These are phyloP conservation scores for Melanchra persicariae DNA, from an alignment of 2,888 invertebrate species.

Conservation along the genomic window DNA sequence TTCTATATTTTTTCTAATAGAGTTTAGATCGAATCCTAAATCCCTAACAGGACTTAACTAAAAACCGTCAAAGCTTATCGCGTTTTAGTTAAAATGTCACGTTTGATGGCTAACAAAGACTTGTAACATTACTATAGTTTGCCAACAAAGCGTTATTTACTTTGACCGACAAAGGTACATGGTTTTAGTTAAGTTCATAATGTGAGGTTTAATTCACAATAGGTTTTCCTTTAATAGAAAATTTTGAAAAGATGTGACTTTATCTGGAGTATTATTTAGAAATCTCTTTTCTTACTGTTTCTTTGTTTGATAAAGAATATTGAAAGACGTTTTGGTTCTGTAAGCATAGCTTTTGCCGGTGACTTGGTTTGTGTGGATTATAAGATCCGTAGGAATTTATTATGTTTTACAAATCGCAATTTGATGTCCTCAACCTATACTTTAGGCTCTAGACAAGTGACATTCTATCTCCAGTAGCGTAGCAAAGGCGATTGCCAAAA, in stretches of 20 bases:
- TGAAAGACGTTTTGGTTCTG: background rate
- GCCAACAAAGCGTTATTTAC: conserved; percentile 50
- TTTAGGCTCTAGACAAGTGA: too few relatives aligned
- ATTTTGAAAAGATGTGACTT: conserved; percentile 20
- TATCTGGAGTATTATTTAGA: conserved; percentile 13
- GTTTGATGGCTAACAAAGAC: conserved; percentile 78
- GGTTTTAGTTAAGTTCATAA: background rate
- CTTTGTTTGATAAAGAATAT: background rate
- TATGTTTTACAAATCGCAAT: too few relatives aligned
- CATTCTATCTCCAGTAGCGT: too few relatives aligned
- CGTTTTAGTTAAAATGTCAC: conserved; percentile 78
- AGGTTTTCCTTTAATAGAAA: conserved; percentile 28
- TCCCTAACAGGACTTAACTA: conserved; percentile 63
- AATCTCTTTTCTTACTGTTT: conserved; percentile 2
- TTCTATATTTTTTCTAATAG: too few relatives aligned
- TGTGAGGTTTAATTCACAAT: conserved; percentile 13
- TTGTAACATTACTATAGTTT: conserved; percentile 64
- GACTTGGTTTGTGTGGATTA: background rate
- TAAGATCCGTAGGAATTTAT: background rate
- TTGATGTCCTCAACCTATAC: too few relatives aligned
- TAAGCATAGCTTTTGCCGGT: background rate
- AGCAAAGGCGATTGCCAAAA: too few relatives aligned
- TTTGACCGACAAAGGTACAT: conserved; percentile 36
- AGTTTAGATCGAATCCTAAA: conserved; percentile 55
- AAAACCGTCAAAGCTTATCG: conserved; percentile 80